Conservation (phyloP, 2,888 invertebrate genomes). For the Lapara coniferarum region DNA sequence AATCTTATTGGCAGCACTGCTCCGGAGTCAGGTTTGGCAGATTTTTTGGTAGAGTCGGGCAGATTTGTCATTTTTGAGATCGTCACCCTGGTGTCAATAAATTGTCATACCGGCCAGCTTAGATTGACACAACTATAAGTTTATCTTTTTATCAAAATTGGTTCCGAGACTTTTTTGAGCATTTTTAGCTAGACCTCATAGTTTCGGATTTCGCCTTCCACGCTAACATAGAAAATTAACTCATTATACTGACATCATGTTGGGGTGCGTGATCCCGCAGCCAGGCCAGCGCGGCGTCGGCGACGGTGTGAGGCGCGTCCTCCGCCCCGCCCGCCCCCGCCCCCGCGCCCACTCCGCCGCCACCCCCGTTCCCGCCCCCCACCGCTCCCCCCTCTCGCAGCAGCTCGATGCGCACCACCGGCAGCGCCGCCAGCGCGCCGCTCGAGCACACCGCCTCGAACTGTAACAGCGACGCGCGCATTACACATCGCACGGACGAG, state of each 20-base stretch:
- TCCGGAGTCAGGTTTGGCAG: no score
- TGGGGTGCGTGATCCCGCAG: constrained; percentile 64
- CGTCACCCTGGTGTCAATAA: no score
- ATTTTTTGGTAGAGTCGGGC: no score
- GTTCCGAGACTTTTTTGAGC: no score
- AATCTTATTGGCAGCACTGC: no score
- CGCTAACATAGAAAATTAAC: no score
- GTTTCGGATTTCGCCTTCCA: no score
- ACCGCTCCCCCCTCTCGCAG: constrained; percentile 87
- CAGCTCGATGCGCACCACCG: constrained; percentile 88
- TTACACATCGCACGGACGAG: background rate
- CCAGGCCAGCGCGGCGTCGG: constrained; percentile 86
- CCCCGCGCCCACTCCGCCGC: constrained; percentile 85
- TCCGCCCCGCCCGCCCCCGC: constrained; percentile 84
- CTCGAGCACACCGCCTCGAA: constrained; percentile 86
- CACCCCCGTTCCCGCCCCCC: constrained; percentile 86
- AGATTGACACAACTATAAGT: no score
- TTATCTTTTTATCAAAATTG: no score
- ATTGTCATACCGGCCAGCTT: no score
- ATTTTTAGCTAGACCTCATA: no score
- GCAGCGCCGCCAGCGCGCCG: constrained; percentile 86
- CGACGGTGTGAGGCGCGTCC: constrained; percentile 82
- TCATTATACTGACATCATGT: constrained; percentile 38
- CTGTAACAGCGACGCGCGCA: constrained; percentile 56
- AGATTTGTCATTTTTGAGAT: no score